Conservation (phyloP, 2,113 vertebrate genomes). For the Irena cyanogastra region DNA sequence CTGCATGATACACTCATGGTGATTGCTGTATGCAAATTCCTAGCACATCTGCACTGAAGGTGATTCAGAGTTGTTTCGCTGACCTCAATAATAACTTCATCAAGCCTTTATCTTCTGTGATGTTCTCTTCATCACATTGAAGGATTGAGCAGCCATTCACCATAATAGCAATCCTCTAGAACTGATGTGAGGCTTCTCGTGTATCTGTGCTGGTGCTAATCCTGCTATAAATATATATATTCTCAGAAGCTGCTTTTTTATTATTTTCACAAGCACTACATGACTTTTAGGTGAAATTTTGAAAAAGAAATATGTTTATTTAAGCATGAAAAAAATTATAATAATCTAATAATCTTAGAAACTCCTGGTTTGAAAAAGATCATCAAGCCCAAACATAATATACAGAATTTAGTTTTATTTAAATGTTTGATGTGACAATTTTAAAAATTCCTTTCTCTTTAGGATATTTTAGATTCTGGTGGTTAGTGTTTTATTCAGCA, state of each 20-base stretch:
- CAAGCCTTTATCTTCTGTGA: not conserved
- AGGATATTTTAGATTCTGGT: not conserved
- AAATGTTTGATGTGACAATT: not conserved
- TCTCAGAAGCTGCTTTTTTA: not conserved
- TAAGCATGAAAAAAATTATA: not conserved
- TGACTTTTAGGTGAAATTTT: not conserved
- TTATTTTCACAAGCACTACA: not conserved
- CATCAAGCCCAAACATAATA: not conserved
- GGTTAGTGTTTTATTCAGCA: not conserved
- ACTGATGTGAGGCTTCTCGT: not conserved
- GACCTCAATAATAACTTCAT: not conserved
- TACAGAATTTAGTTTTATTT: not conserved
- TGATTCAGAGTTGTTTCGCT: not conserved
- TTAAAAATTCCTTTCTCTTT: not conserved
- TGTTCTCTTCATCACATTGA: not conserved
- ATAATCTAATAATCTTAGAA: too few species aligned
- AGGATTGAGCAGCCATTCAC: not conserved
- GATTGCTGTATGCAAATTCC: constrained; percentile 14
- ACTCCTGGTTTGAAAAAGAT: not conserved
- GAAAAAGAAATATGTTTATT: not conserved
- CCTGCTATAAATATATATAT: not conserved
- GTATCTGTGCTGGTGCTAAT: not conserved
- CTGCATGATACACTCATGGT: not conserved
- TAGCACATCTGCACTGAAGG: not conserved
- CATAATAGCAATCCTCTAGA: not conserved